A percentile compares a stretch with the other conserved stretches of the same genome.
Conservation (phyloP, 2,888 invertebrate genomes). For the Drosophila paracracens region DNA sequence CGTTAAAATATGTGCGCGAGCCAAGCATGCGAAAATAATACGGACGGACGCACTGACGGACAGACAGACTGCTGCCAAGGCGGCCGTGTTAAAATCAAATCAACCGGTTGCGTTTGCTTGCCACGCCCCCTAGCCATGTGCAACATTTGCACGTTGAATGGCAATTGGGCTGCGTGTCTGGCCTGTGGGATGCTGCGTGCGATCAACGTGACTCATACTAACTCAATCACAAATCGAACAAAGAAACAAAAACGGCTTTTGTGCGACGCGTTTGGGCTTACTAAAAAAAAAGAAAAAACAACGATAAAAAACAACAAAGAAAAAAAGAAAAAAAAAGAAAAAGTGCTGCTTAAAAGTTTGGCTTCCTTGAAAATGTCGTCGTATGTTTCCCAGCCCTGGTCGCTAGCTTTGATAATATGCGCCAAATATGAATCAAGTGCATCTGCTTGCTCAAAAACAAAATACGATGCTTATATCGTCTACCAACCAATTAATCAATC, state of each 20-base stretch:
- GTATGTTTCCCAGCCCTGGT: neutral
- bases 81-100: constrained; percentile 8
- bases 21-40: constrained; percentile 14
- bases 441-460: constrained; percentile 41
- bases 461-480: neutral
- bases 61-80: neutral
- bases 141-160: constrained; percentile 4
- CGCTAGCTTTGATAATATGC: constrained; percentile 1
- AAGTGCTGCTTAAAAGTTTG: constrained; percentile 15
- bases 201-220: neutral
- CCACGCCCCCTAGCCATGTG: constrained; percentile 1
- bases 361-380: neutral
- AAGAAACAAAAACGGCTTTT: constrained; percentile 21
- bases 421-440: constrained; percentile 38
- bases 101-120: constrained; percentile 24
- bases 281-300: neutral
- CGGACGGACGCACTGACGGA: constrained; percentile 12
- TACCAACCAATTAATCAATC: neutral
- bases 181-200: constrained; percentile 37
- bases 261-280: constrained; percentile 18
- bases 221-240: neutral
- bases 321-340: neutral
- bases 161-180: constrained; percentile 21
- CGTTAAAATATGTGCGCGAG: constrained; percentile 40
- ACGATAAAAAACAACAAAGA: constrained; percentile 4